Evolutionary conservation across 2,888 invertebrate species (phyloP), one percentile per base, ranked within the genome.

Genomic region (Melinaea menophilus): DNA sequence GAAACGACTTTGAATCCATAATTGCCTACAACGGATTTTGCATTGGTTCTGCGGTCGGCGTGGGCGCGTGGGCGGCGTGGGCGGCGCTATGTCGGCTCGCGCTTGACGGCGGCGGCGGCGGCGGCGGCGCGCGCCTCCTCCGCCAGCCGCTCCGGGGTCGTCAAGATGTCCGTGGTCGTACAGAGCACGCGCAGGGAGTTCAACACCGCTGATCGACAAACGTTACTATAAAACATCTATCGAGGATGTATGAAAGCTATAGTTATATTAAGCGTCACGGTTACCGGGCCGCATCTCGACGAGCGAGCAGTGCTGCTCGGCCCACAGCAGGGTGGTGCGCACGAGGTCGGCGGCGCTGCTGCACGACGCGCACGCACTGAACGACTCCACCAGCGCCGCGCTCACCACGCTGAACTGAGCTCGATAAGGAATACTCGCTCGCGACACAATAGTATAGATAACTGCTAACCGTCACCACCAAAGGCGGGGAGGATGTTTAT

Each of bases 231-330:
- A 5, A 31, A 12, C 22, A 22, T 22, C 22, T 22, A 22, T 22
- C 58, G 12, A 12, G n/a, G 2, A 22, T 48, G 5, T 13, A 22
- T 4, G 13, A 13, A 48, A 13, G 48, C 37, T n/a, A 4, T 13
- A 31, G 5, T 12, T 31, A n/a, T 37, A 2, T 5, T 12, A 37
- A 5, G n/a, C 3, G 3, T 2, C 3, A 48, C 31, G 59, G 48
- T 45, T 92, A 98, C 98, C 96, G 81, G 98, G 98, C 77, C 99
- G 93, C 87, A 99, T 95, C 91, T 97, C 95, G 73, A 96, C 95
- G 70, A 99, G 93, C 55, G 98, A 97, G 90, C 98, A 99, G 87
- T 98, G 97, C 82, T 98, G 98, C 86, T 99, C 98, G 63, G 98
- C 95, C 99, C 99, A 99, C 67, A 96, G 93, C 79, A 97, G 92